These are phyloP conservation scores for Eubasilissa splendida DNA, from an alignment of 2,888 invertebrate genomes.

Conservation along the genomic window DNA sequence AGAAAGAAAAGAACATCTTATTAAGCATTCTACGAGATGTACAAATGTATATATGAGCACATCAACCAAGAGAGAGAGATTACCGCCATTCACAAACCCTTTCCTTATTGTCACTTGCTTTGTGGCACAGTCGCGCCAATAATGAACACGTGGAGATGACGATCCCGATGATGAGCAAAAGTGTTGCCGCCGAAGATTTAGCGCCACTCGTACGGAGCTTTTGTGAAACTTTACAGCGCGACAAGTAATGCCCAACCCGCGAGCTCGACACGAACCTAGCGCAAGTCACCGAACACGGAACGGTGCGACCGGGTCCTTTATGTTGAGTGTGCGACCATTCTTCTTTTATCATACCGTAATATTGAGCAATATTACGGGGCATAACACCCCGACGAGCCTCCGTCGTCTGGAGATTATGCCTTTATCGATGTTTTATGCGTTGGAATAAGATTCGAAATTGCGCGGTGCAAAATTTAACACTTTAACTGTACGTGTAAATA, in stretches of 20 bases:
- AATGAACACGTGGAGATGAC: too few species aligned
- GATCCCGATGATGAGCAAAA: not conserved
- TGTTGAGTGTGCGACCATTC: conserved; percentile 45
- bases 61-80: too few species aligned
- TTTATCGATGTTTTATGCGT: conserved; percentile 16
- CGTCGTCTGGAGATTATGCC: not conserved
- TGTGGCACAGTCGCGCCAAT: too few species aligned
- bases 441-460: conserved; percentile 23
- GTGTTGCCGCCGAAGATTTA: not conserved
- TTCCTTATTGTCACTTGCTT: too few species aligned
- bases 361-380: conserved; percentile 42
- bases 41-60: too few species aligned
- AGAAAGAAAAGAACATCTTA: too few species aligned
- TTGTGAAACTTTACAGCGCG: not conserved
- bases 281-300: conserved; percentile 29
- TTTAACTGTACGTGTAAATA: not conserved
- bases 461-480: not conserved
- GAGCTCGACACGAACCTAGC: conserved; percentile 35
- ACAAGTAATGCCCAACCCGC: not conserved
- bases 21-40: too few species aligned
- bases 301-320: conserved; percentile 31
- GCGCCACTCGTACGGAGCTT: not conserved
- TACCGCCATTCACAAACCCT: too few species aligned
- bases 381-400: conserved; percentile 1
- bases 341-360: conserved; percentile 44